phyloP scores from a whole-genome alignment of 2,888 invertebrate species.

The Meiosimyza platycephala region DNA sequence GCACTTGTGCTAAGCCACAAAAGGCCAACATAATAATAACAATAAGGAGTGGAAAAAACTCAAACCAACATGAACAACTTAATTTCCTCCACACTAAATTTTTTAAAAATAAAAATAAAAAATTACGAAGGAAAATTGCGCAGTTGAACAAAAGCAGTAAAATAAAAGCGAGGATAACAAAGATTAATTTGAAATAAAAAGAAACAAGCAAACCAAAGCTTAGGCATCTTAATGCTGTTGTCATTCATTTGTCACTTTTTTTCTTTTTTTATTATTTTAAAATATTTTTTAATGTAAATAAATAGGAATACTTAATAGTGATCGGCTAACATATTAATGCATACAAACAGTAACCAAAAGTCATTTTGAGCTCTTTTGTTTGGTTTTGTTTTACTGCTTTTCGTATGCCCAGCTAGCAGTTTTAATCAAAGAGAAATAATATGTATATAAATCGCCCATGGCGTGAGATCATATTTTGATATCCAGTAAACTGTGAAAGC shows the following conservation, averaged over 20 bases:
- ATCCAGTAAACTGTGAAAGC: too few relatives aligned
- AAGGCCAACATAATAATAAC: constrained; percentile 13
- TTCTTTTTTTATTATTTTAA: background rate
- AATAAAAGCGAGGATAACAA: background rate
- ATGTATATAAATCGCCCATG: too few relatives aligned
- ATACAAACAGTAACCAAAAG: background rate
- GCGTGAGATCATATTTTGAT: too few relatives aligned
- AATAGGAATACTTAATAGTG: background rate
- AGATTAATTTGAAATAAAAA: background rate
- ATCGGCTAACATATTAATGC: background rate
- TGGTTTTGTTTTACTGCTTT: too few relatives aligned
- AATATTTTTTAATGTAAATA: constrained; percentile 12
- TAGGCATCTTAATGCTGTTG: constrained; percentile 27
- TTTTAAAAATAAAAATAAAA: background rate
- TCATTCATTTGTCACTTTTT: constrained; percentile 47
- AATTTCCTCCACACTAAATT: too few relatives aligned
- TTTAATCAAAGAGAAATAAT: too few relatives aligned
- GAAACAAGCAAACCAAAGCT: background rate
- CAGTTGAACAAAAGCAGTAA: background rate
- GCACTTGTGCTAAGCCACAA: constrained; percentile 14
- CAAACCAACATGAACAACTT: too few relatives aligned
- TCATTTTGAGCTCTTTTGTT: too few relatives aligned
- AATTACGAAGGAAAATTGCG: background rate
- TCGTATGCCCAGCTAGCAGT: too few relatives aligned
- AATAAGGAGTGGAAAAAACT: background rate